Percentiles rank a stretch among this genome's conserved stretches.
phyloP scores from a whole-genome alignment of 2,797 vertebrate genomes.

The Sebastes baramenuke region DNA sequence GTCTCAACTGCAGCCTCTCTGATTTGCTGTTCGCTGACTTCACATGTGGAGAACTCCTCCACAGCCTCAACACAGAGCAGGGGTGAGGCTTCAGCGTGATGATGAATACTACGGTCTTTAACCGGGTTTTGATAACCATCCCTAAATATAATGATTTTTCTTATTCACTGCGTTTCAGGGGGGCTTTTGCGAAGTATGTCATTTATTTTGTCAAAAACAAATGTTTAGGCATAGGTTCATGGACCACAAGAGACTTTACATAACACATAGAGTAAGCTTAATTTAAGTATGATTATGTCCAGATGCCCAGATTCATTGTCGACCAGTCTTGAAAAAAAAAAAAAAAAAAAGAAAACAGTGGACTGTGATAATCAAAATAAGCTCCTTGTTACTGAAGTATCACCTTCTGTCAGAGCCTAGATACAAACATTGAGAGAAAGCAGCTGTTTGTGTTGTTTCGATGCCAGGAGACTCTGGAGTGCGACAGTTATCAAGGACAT shows the following conservation, averaged over 20 bases:
- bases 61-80: background rate
- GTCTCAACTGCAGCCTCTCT: too few relatives aligned
- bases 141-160: too few relatives aligned
- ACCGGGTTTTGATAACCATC: too few relatives aligned
- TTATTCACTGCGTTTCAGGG: too few relatives aligned
- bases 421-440: constrained; percentile 35
- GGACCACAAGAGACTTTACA: background rate
- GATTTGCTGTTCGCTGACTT: background rate
- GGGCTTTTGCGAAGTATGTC: background rate
- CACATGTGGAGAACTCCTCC: background rate
- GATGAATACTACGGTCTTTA: too few relatives aligned
- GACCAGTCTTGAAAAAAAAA: background rate
- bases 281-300: background rate
- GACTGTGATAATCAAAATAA: background rate
- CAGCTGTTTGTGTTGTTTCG: constrained; percentile 53
- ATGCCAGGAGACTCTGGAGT: constrained; percentile 33
- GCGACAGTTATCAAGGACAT: constrained; percentile 60
- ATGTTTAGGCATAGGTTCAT: background rate
- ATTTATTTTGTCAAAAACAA: background rate
- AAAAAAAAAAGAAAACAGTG: background rate
- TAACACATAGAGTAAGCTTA: background rate
- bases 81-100: too few relatives aligned
- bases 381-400: constrained; percentile 6
- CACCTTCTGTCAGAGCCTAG: constrained; percentile 5
- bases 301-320: background rate